Percentiles rank a stretch among this genome's conserved stretches.
phyloP scores from a whole-genome alignment of 2,888 invertebrate genomes.

The Osmoderma eremita region DNA sequence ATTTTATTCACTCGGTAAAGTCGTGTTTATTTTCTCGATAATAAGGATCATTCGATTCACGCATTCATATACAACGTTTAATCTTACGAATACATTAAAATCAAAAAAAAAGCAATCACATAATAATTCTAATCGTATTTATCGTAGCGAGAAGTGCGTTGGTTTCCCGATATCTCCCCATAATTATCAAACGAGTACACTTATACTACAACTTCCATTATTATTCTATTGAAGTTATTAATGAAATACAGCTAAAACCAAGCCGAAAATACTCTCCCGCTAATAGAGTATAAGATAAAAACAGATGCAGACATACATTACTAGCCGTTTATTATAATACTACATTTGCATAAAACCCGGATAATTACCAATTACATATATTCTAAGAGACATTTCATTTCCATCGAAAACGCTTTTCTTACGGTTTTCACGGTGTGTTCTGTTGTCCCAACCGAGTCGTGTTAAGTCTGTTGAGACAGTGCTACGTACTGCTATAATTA shows the following conservation, averaged over 20 bases:
- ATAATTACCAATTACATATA: neutral
- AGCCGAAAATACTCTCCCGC: neutral
- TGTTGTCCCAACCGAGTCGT: neutral
- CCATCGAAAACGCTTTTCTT: neutral
- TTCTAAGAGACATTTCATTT: neutral
- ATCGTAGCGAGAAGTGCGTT: too few relatives aligned
- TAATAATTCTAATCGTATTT: too few relatives aligned
- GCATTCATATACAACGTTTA: neutral
- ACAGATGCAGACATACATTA: neutral
- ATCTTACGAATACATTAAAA: neutral
- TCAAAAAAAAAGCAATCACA: too few relatives aligned
- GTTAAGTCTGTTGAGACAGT: slow-evolving; percentile 13
- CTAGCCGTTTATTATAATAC: neutral
- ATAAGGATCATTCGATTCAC: neutral
- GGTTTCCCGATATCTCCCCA: too few relatives aligned
- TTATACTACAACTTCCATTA: too few relatives aligned
- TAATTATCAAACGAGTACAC: too few relatives aligned
- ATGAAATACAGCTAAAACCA: slow-evolving; percentile 4
- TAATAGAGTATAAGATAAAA: slow-evolving; percentile 21
- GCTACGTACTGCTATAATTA: slow-evolving; percentile 13
- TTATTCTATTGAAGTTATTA: neutral
- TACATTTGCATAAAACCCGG: neutral
- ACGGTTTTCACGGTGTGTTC: neutral
- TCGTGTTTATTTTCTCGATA: slow-evolving; percentile 12
- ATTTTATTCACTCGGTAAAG: neutral